Base-by-base conservation (phyloP, 2,888 invertebrate species). In the Ophioninae sp. region DNA sequence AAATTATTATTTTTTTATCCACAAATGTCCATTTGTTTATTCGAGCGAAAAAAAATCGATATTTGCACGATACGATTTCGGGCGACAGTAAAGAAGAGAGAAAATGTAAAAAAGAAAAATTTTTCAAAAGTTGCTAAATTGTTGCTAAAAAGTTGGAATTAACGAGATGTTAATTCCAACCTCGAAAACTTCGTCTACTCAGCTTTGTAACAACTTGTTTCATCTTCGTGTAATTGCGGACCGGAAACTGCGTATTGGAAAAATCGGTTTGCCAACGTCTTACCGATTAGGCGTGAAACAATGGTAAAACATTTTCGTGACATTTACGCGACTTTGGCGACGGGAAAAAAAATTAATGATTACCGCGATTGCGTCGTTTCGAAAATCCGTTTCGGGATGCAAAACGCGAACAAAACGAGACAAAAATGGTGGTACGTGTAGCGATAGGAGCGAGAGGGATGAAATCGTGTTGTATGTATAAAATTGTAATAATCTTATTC, bases 301-400 rank as follows among this genome's bases (percentile, higher is more conserved):
- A 41, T 13, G 17, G 58, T 37, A 37, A 17, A 58, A 10, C 63
- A 17, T 37, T 3, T 37, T 51, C 2, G 13, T 17, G 30, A 30
- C 30, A 30, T 30, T 6, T 79, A 51, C 51, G 61, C 71, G 80
- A 74, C 17, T 71, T 58, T 69, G 77, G 73, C 37, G 39, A 23
- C 58, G 58, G 56, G 74, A 61, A 68, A 41, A 68, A 69, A 61
- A 67, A 84, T 30, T 30, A 79, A 67, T 71, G 83, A 81, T 81
- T 75, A 81, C 81, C 83, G 79, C 74, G 74, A 78, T 71, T 74
- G 71, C 75, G n/a, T 71, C 75, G 64, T 84, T 75, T 81, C 71
- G 81, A 79, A 72, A 84, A 79, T 67, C 65, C 68, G 68, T 30
- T 78, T 81, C 77, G 59, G 51, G 73, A 77, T 77, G 64, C 77